phyloP scores from a whole-genome alignment of 2,113 vertebrate species.

The Aptenodytes forsteri region DNA sequence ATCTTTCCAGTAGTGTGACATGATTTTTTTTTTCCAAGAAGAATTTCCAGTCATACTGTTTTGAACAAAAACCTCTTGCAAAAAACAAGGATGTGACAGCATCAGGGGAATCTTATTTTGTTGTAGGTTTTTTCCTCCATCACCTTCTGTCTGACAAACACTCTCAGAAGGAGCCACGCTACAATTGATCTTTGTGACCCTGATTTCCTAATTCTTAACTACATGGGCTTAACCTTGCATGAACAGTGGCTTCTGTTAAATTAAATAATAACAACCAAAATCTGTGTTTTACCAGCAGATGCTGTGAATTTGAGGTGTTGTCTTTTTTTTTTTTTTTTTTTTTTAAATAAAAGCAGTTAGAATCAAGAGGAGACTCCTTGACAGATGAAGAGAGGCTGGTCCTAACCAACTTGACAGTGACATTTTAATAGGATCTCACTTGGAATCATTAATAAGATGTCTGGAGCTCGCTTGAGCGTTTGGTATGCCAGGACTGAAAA shows the following conservation, averaged over 20 bases:
- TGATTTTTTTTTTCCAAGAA: neutral
- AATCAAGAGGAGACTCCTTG: neutral
- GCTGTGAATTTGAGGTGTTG: neutral
- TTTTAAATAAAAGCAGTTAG: neutral
- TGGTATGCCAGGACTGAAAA: neutral
- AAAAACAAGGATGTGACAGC: neutral
- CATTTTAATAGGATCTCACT: conserved; percentile 6
- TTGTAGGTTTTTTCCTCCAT: neutral
- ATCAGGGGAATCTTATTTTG: neutral
- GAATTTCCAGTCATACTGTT: neutral
- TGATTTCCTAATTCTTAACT: neutral
- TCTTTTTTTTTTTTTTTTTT: neutral
- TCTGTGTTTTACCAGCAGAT: neutral
- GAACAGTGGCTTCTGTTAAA: neutral
- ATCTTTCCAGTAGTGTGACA: neutral
- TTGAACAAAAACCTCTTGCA: neutral
- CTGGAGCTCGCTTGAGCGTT: neutral
- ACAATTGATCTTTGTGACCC: neutral
- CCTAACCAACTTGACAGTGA: conserved; percentile 9
- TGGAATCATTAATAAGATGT: neutral
- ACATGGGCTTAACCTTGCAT: neutral
- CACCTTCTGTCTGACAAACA: neutral
- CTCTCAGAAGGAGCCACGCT: neutral
- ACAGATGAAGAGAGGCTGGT: neutral
- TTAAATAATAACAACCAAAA: neutral